Base-by-base conservation (phyloP, 2,113 vertebrate species). In the Calonectris borealis region DNA sequence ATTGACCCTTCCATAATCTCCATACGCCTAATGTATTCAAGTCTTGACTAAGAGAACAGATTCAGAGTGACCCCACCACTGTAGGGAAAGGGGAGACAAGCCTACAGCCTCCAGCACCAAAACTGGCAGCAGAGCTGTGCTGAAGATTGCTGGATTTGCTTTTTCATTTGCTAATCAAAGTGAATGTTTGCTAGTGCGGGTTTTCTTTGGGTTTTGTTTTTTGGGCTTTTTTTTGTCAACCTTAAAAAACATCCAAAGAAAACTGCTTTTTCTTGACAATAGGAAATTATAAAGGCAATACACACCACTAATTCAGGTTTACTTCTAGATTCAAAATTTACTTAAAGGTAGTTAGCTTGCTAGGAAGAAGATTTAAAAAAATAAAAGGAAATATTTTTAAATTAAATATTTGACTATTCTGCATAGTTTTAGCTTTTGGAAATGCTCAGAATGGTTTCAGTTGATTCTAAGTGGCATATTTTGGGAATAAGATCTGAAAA, bases 401-500 rank as follows among this genome's bases (percentile, higher is more conserved):
- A 75, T 31, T 1, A 78, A 89, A 10, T 75, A 58, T 73, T 94
- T 84, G n/a, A 91, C 27, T 75, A 25, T 81, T 84, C 36, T 87
- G 69, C 60, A 75, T 54, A 78, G 58, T 51, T 94, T 70, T 29
- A 84, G 26, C 38, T 58, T 97, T 94, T 68, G 60, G 52, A 95
- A 93, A 42, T 38, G 9, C 81, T 95, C 77, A 66, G 24, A 92
- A 87, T 55, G 2, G 4, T 84, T 93, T 81, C 42, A 82, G 42
- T 78, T 2, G 4, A 82, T 82, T 58, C 4, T 51, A 82, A 78
- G 38, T 64, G 84, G 76, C 73, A 42, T 65, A 38, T 91, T 96
- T 89, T 42, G 81, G 78, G 78, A 96, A 66, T 77, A 82, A 91
- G 77, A 95, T 86, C 72, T 93, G 84, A 84, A 95, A 96, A 94